Evolutionary conservation across 2,797 vertebrate species (phyloP).

Genomic region (Philypnodon macrostomus): DNA sequence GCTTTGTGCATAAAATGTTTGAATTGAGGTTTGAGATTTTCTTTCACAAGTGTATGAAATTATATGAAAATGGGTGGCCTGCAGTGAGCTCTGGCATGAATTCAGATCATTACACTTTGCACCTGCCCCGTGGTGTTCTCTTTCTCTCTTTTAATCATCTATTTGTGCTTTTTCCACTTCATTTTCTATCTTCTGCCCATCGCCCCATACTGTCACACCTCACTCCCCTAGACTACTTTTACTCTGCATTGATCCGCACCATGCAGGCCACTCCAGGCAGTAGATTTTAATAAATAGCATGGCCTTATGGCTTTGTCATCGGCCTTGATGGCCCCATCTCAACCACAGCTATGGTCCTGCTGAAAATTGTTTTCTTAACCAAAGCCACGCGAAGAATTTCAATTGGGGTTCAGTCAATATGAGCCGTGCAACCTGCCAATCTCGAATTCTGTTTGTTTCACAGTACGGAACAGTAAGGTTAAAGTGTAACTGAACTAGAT

Average conservation of each 20-base stretch:
- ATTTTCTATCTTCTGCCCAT: not conserved
- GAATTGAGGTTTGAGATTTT: conserved; percentile 1
- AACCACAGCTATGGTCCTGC: conserved; percentile 25
- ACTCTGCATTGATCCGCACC: conserved; percentile 30
- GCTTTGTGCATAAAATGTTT: conserved; percentile 13
- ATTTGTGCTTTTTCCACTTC: conserved; percentile 1
- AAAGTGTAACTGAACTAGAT: conserved; percentile 40
- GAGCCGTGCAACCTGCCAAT: conserved; percentile 18
- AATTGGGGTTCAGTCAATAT: conserved; percentile 44
- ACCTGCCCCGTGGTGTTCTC: conserved; percentile 19
- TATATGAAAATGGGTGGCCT: conserved; percentile 6
- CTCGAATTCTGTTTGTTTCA: conserved; percentile 8
- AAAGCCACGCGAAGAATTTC: conserved; percentile 60
- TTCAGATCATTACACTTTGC: conserved; percentile 16
- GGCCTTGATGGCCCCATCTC: conserved; percentile 48
- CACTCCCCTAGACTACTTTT: conserved; percentile 18
- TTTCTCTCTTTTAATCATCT: conserved; percentile 14
- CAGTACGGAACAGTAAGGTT: conserved; percentile 26
- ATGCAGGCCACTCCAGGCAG: conserved; percentile 18
- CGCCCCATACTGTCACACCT: conserved; percentile 1
- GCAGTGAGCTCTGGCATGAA: conserved; percentile 18
- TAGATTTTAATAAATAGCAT: conserved; percentile 54
- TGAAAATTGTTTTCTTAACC: conserved; percentile 64
- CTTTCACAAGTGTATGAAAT: no score
- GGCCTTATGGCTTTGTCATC: conserved; percentile 61